These are phyloP conservation scores for Lepidostoma basale DNA, from an alignment of 1,140 invertebrate species.

Conservation along the genomic window DNA sequence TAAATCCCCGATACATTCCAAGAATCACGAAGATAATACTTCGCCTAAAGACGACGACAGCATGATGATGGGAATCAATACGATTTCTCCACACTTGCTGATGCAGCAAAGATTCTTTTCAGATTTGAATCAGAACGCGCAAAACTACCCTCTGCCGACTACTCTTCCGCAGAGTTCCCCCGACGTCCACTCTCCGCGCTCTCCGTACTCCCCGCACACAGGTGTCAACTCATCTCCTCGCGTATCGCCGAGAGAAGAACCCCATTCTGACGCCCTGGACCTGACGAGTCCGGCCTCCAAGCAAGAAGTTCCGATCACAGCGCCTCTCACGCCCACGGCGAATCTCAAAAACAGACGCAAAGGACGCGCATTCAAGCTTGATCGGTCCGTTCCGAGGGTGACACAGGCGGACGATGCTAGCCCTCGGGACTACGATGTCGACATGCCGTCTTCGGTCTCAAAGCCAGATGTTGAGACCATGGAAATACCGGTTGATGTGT, in stretches of 20 bases:
- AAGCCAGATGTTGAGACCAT: not conserved
- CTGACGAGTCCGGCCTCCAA: conserved; percentile 61
- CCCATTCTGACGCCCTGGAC: conserved; percentile 59
- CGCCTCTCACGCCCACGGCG: conserved; percentile 53
- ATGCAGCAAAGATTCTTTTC: conserved; percentile 32
- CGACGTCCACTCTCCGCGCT: conserved; percentile 38
- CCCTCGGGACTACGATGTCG: not conserved
- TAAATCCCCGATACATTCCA: not conserved
- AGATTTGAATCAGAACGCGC: conserved; percentile 19
- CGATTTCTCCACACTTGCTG: conserved; percentile 29
- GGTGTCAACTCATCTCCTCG: conserved; percentile 50
- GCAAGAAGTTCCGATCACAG: conserved; percentile 47
- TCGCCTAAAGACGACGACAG: conserved; percentile 30
- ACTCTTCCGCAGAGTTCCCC: conserved; percentile 37
- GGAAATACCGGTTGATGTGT: too few relatives aligned
- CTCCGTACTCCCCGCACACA: conserved; percentile 50
- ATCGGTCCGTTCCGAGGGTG: conserved; percentile 61
- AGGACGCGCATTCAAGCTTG: conserved; percentile 78
- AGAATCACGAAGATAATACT: conserved; percentile 36
- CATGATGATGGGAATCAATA: not conserved
- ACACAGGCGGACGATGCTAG: conserved; percentile 55
- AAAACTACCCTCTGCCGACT: conserved; percentile 10
- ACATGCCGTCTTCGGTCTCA: too few relatives aligned
- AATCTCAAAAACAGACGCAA: conserved; percentile 74
- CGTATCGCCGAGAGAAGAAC: conserved; percentile 49